These are phyloP conservation scores for Macropis europaea DNA, from an alignment of 2,888 invertebrate genomes.

Conservation along the genomic window DNA sequence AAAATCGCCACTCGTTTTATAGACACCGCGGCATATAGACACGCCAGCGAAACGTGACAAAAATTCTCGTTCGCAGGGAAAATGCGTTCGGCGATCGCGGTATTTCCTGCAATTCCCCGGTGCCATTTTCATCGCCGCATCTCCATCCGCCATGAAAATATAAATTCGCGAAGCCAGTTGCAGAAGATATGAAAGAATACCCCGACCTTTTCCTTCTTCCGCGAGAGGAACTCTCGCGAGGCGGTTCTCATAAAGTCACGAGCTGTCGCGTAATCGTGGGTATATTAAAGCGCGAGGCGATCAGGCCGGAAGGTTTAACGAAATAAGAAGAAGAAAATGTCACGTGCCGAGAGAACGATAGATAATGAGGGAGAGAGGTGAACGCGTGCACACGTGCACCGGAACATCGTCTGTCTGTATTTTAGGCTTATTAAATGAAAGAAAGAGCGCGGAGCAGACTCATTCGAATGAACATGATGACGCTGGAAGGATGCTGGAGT, in stretches of 20 bases:
- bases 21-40: not conserved
- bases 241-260: conserved; percentile 63
- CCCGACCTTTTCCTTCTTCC: not conserved
- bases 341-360: not conserved
- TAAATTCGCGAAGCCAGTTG: conserved; percentile 45
- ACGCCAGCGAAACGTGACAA: not conserved
- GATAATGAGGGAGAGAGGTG: not conserved
- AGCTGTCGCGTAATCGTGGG: conserved; percentile 60
- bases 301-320: conserved; percentile 47
- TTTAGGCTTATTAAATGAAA: conserved; percentile 8
- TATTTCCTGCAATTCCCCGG: conserved; percentile 30
- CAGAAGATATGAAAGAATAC: conserved; percentile 44
- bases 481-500: not conserved
- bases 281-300: conserved; percentile 62
- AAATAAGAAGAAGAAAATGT: conserved; percentile 47
- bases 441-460: too few relatives aligned
- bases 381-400: not conserved
- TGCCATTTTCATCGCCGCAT: conserved; percentile 10
- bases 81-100: conserved; percentile 11
- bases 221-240: conserved; percentile 24
- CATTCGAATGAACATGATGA: too few relatives aligned
- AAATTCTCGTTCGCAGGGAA: not conserved
- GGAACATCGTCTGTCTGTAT: not conserved
- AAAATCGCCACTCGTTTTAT: not conserved
- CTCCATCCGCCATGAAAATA: conserved; percentile 35